These are phyloP conservation scores for Tapirus terrestris DNA, from an alignment of 2,113 vertebrate species.

Conservation along the genomic window DNA sequence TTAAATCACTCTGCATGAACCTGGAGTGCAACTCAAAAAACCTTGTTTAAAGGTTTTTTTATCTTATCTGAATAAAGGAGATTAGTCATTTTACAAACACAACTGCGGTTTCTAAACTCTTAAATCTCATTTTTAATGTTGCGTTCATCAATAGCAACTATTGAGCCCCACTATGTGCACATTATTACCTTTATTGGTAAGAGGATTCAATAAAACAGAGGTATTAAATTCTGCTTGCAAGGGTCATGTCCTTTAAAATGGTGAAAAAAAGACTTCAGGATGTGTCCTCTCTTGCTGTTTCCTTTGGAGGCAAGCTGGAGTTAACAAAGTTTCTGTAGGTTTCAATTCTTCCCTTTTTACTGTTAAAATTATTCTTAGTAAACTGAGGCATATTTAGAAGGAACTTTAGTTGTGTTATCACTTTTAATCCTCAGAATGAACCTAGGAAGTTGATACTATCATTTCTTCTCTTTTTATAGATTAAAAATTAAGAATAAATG, in stretches of 20 bases:
- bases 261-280: not conserved
- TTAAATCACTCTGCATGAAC: slow-evolving; percentile 67
- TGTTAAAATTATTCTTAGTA: not conserved
- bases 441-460: not conserved
- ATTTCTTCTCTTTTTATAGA: not conserved
- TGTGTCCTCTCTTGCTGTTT: not conserved
- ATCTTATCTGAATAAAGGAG: slow-evolving; percentile 60
- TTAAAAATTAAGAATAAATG: not conserved
- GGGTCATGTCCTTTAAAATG: not conserved
- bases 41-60: slow-evolving; percentile 34
- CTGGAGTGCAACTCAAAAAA: slow-evolving; percentile 63
- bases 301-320: not conserved
- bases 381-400: not conserved
- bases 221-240: not conserved
- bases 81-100: not conserved
- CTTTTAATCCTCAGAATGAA: not conserved
- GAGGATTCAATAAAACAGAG: not conserved
- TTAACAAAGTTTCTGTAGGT: not conserved
- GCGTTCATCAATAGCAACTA: not conserved
- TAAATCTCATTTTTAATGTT: slow-evolving; percentile 1
- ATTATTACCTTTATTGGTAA: not conserved
- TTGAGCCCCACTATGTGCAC: not conserved
- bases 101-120: not conserved
- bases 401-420: not conserved
- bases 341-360: not conserved